Conservation (phyloP, 2,113 vertebrate species). For the Eulacestoma nigropectus region DNA sequence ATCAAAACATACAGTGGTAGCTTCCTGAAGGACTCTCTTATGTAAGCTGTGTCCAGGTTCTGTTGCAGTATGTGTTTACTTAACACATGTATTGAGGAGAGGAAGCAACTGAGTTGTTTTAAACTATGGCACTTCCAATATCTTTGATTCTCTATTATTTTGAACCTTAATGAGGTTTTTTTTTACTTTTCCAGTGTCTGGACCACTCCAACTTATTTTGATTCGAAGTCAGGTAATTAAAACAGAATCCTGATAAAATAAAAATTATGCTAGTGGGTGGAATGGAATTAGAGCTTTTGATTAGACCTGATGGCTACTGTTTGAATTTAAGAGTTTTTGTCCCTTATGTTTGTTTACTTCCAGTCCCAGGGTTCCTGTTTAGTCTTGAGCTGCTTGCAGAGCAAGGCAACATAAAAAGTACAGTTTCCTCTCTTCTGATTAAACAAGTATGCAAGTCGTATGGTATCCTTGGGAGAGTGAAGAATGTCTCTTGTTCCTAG, state of each 20-base stretch:
- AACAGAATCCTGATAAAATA: background rate
- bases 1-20: background rate
- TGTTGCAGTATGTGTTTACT: background rate
- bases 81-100: background rate
- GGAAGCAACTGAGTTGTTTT: background rate
- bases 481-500: background rate
- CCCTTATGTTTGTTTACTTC: background rate
- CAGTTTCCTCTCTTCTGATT: background rate
- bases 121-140: background rate
- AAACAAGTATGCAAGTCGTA: background rate
- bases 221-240: background rate
- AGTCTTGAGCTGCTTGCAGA: background rate
- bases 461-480: background rate
- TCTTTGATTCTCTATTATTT: background rate
- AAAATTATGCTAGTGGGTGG: background rate
- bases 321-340: background rate
- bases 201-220: background rate
- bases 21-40: background rate
- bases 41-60: background rate
- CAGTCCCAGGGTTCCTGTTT: background rate
- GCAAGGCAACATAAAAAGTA: background rate
- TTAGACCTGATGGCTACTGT: background rate
- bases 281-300: background rate
- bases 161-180: background rate
- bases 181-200: background rate